These are phyloP conservation scores for Fringilla coelebs DNA, from an alignment of 2,797 vertebrate genomes.

Conservation along the genomic window DNA sequence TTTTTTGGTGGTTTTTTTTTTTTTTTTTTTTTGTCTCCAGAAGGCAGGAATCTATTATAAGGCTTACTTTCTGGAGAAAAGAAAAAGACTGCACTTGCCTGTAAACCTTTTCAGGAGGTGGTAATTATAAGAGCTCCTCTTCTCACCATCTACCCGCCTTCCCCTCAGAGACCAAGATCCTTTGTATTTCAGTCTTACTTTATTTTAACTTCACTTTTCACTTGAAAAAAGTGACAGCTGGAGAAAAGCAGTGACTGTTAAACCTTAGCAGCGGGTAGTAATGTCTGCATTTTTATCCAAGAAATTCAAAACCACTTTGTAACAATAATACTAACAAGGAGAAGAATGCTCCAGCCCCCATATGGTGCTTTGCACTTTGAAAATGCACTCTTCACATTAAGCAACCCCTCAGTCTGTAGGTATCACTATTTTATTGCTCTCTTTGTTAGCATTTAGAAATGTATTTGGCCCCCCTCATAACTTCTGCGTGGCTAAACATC, in stretches of 20 bases:
- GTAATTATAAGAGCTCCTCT: constrained; percentile 40
- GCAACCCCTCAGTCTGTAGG: neutral
- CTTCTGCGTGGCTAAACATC: neutral
- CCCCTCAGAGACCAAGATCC: constrained; percentile 28
- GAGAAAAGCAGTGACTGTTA: constrained; percentile 31
- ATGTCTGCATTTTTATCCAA: constrained; percentile 30
- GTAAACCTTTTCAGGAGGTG: constrained; percentile 40
- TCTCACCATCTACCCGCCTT: constrained; percentile 19
- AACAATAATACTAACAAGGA: constrained; percentile 13
- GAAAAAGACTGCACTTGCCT: neutral
- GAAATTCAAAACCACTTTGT: constrained; percentile 18
- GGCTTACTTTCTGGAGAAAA: constrained; percentile 18
- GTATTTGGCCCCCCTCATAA: neutral
- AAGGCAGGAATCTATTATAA: constrained; percentile 21
- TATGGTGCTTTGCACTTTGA: neutral
- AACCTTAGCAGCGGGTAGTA: constrained; percentile 46
- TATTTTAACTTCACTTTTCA: constrained; percentile 42
- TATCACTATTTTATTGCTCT: neutral
- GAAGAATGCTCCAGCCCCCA: neutral
- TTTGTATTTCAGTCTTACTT: constrained; percentile 41
- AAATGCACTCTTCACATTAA: neutral
- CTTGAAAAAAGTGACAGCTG: constrained; percentile 40
- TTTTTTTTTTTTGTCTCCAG: neutral
- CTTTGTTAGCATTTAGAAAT: neutral
- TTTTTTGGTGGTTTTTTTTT: neutral